A percentile compares a stretch with the other conserved stretches of the same genome.
phyloP scores from a whole-genome alignment of 2,797 vertebrate species.

The Xenops minutus region DNA sequence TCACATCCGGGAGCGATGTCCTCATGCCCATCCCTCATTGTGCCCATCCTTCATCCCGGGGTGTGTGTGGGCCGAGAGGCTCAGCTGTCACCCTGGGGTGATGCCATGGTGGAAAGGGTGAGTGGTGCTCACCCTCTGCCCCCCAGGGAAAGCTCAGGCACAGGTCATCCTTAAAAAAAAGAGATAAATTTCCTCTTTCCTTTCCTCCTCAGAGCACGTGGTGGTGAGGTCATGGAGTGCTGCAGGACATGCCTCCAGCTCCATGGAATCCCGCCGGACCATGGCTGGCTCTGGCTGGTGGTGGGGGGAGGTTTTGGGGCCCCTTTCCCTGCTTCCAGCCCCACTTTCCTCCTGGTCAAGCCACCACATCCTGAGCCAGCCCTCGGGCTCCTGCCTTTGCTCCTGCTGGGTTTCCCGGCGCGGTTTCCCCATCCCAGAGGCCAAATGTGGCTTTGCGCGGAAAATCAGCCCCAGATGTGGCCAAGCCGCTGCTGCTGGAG shows the following conservation, averaged over 20 bases:
- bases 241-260: slow-evolving; percentile 27
- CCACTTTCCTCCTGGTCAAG: neutral
- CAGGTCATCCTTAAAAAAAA: neutral
- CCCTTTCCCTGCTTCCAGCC: neutral
- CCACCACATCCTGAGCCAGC: slow-evolving; percentile 28
- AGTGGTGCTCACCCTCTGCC: neutral
- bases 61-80: neutral
- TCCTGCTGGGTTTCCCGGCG: neutral
- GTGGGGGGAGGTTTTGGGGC: neutral
- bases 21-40: rapidly evolving
- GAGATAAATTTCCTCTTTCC: slow-evolving; percentile 8
- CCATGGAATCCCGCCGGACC: neutral
- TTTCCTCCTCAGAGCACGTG: slow-evolving; percentile 31
- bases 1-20: rapidly evolving
- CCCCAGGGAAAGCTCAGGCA: neutral
- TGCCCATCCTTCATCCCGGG: rapidly evolving
- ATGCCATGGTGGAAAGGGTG: neutral
- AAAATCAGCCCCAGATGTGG: slow-evolving; percentile 53
- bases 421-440: neutral
- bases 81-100: neutral
- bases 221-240: slow-evolving; percentile 49
- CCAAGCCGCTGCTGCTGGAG: neutral
- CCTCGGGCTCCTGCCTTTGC: neutral
- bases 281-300: neutral
- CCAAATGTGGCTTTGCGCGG: neutral